Evolutionary conservation across 1,140 invertebrate genomes (phyloP).

Genomic region (fruit fly (Drosophila melanogaster)): DNA sequence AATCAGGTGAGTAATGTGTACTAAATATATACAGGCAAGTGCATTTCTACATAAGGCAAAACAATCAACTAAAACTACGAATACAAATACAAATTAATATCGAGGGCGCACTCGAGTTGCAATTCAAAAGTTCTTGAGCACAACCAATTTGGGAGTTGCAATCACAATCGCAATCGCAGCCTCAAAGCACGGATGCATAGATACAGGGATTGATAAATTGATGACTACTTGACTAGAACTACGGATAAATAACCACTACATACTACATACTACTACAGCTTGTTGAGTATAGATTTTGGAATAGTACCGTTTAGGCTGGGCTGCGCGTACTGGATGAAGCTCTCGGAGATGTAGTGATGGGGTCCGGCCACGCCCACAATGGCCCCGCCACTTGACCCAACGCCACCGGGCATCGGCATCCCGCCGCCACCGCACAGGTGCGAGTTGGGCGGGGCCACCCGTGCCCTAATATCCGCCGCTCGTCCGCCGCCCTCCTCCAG

Average conservation of each 20-base stretch:
- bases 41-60: slow-evolving; percentile 46
- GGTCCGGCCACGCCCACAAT: slow-evolving; percentile 72
- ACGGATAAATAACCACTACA: slow-evolving; percentile 5
- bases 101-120: slow-evolving; percentile 42
- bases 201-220: slow-evolving; percentile 19
- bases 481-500: slow-evolving; percentile 74
- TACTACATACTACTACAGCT: slow-evolving; percentile 61
- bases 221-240: slow-evolving; percentile 42
- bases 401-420: slow-evolving; percentile 5
- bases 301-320: slow-evolving; percentile 85
- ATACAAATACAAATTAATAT: slow-evolving; percentile 60
- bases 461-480: slow-evolving; percentile 70
- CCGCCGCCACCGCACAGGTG: slow-evolving; percentile 55
- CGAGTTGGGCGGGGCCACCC: slow-evolving; percentile 65
- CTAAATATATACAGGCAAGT: slow-evolving; percentile 23
- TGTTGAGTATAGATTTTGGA: slow-evolving; percentile 84
- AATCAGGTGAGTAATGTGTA: neutral
- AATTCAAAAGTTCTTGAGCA: slow-evolving; percentile 53
- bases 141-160: slow-evolving; percentile 49
- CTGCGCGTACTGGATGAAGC: slow-evolving; percentile 84
- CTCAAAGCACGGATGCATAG: slow-evolving; percentile 6
- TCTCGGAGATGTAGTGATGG: slow-evolving; percentile 84
- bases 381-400: slow-evolving; percentile 39
- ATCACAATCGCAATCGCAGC: neutral
- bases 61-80: slow-evolving; percentile 66